Evolutionary conservation across 2,888 invertebrate genomes (phyloP).

Genomic region (Linyphia triangularis): DNA sequence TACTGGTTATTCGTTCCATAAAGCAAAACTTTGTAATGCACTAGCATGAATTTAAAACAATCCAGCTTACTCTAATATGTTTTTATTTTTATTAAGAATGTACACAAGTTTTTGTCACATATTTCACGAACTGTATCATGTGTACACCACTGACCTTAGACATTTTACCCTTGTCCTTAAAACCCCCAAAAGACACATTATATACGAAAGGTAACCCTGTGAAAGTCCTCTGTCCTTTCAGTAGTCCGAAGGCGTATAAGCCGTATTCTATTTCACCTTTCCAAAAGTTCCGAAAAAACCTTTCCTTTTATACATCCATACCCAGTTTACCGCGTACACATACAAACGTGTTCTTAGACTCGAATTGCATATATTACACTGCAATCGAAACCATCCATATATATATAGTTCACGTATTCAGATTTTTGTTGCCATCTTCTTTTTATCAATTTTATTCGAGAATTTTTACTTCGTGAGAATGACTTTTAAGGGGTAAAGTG

Average conservation of each 20-base stretch:
- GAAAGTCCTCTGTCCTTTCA: not conserved
- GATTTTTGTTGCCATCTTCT: conserved; percentile 60
- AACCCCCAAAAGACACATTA: not conserved
- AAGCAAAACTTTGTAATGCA: too few species aligned
- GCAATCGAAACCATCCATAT: conserved; percentile 43
- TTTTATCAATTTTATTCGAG: conserved; percentile 34
- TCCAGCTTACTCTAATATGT: not conserved
- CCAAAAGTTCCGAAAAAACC: not conserved
- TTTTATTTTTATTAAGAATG: not conserved
- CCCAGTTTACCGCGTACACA: conserved; percentile 28
- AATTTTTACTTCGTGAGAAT: conserved; percentile 16
- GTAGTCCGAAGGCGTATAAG: conserved; percentile 50
- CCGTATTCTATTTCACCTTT: conserved; percentile 22
- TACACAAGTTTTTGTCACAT: too few species aligned
- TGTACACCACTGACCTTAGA: not conserved
- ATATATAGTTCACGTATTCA: conserved; percentile 53
- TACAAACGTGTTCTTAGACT: conserved; percentile 40
- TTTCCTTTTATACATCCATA: conserved; percentile 25
- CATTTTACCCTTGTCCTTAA: not conserved
- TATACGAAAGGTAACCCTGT: not conserved
- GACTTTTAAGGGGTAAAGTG: conserved; percentile 64
- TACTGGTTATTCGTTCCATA: too few species aligned
- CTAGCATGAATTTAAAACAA: too few species aligned
- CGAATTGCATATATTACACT: conserved; percentile 65
- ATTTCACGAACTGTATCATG: not conserved